These are phyloP conservation scores for Macrotis lagotis DNA, from an alignment of 2,113 vertebrate genomes.

Conservation along the genomic window DNA sequence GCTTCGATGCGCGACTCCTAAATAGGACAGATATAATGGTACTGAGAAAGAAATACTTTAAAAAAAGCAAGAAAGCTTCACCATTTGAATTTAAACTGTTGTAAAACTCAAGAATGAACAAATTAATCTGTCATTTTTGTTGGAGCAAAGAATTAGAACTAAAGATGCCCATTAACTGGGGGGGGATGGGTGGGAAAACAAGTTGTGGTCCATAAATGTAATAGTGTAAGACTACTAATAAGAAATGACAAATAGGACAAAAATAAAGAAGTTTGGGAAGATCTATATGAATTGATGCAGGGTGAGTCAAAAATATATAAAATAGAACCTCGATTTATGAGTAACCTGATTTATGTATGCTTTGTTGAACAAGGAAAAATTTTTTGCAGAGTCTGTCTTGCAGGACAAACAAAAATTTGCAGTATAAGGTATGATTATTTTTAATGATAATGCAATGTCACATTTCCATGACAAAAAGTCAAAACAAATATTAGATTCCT, in stretches of 20 bases:
- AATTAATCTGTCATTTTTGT: neutral
- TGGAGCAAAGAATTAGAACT: neutral
- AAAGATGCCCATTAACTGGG: neutral
- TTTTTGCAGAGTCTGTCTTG: too few relatives aligned
- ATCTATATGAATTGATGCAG: neutral
- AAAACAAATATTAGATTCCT: too few relatives aligned
- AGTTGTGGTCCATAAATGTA: neutral
- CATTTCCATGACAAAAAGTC: too few relatives aligned
- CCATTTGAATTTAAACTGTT: rapidly evolving
- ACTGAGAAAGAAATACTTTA: neutral
- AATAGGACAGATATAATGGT: constrained; percentile 66
- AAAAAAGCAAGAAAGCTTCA: neutral
- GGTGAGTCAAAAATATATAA: neutral
- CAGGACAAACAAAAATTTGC: too few relatives aligned
- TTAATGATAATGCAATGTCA: too few relatives aligned
- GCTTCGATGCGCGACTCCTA: constrained; percentile 95
- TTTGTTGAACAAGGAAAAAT: too few relatives aligned
- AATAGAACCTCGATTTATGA: too few relatives aligned
- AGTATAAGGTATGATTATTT: too few relatives aligned
- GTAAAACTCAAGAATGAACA: rapidly evolving
- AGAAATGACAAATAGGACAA: neutral
- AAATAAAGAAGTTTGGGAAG: neutral
- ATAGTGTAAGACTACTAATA: neutral
- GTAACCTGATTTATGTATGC: too few relatives aligned
- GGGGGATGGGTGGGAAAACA: neutral